These are phyloP conservation scores for Larimichthys polyactis DNA, from an alignment of 2,113 vertebrate genomes.

Conservation along the genomic window DNA sequence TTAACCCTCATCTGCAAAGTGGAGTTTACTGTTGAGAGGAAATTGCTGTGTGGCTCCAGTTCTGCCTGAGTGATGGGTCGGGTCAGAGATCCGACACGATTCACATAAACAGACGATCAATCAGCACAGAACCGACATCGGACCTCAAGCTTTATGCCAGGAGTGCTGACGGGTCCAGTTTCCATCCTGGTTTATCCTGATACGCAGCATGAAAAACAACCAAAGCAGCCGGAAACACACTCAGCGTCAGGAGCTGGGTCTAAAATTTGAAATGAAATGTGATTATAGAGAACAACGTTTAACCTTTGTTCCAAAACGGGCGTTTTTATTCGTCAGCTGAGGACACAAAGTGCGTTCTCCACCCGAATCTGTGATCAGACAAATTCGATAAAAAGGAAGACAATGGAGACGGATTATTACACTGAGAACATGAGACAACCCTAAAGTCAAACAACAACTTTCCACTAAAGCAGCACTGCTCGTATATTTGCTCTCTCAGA, in stretches of 20 bases:
- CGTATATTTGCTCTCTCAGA: no score
- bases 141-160: conserved; percentile 17
- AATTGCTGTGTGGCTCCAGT: background rate
- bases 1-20: no score
- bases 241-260: background rate
- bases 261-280: background rate
- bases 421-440: background rate
- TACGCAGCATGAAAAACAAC: background rate
- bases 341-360: background rate
- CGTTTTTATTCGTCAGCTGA: no score
- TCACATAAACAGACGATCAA: conserved; percentile 23
- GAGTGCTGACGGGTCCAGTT: background rate
- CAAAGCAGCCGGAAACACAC: background rate
- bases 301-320: background rate
- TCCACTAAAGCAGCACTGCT: background rate
- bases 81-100: background rate
- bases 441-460: background rate
- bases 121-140: background rate
- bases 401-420: background rate
- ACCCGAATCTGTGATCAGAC: background rate
- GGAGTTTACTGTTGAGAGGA: conserved; percentile 1
- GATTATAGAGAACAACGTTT: background rate
- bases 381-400: background rate
- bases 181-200: background rate
- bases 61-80: background rate